Percentiles rank a stretch among this genome's conserved stretches.
phyloP scores from a whole-genome alignment of 2,888 invertebrate genomes.

The Chelonus formosanus region DNA sequence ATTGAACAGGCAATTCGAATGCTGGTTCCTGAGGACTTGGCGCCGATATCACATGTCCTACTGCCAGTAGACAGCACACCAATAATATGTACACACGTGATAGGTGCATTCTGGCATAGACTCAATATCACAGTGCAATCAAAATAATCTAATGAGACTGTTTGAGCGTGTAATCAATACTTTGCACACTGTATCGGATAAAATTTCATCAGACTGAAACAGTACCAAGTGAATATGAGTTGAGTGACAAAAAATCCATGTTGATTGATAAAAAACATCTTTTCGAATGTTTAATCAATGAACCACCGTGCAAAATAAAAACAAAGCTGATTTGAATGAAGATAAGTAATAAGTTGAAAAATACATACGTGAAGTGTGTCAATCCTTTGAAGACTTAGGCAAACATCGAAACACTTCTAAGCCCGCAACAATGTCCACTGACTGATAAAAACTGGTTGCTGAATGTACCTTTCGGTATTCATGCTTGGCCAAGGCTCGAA shows the following conservation, averaged over 20 bases:
- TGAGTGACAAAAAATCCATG: too few relatives aligned
- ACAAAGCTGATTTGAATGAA: too few relatives aligned
- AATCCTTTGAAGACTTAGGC: conserved; percentile 17
- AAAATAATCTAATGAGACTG: conserved; percentile 17
- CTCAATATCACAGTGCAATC: conserved; percentile 2
- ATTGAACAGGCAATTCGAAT: conserved; percentile 84
- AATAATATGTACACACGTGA: conserved; percentile 49
- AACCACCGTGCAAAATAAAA: too few relatives aligned
- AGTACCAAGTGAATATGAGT: too few relatives aligned
- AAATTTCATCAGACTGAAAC: not conserved
- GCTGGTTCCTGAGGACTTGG: conserved; percentile 67
- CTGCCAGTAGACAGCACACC: conserved; percentile 49
- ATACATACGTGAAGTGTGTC: conserved; percentile 36
- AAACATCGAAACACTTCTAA: conserved; percentile 26
- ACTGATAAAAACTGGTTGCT: conserved; percentile 60
- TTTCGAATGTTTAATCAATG: too few relatives aligned
- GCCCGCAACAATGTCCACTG: conserved; percentile 36
- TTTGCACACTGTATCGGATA: not conserved
- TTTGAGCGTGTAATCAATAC: not conserved
- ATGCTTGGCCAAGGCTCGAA: conserved; percentile 24
- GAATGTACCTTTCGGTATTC: conserved; percentile 49
- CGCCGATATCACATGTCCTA: conserved; percentile 52
- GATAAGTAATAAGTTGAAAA: not conserved
- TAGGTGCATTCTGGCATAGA: conserved; percentile 51
- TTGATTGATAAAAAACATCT: too few relatives aligned